A percentile compares a stretch with the other conserved stretches of the same genome.
Conservation (phyloP, 2,113 vertebrate genomes). For the Sakesphorus luctuosus region DNA sequence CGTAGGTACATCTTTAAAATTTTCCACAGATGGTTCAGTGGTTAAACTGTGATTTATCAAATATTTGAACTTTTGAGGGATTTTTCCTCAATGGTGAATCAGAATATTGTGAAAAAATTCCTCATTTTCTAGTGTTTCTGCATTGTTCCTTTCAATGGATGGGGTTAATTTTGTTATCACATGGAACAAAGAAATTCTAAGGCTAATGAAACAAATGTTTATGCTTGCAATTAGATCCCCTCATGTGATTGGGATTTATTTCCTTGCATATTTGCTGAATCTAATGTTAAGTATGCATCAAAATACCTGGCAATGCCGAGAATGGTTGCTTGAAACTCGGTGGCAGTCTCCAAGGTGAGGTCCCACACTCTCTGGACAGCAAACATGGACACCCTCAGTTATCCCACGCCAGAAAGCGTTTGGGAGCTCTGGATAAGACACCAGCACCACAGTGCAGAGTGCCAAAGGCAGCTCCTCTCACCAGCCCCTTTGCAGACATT, state of each 20-base stretch:
- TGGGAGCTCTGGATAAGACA: background rate
- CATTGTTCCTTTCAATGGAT: background rate
- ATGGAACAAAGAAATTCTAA: background rate
- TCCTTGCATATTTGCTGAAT: background rate
- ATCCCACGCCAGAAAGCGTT: fast-evolving
- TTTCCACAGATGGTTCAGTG: background rate
- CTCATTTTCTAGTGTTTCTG: background rate
- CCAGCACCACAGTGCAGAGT: background rate
- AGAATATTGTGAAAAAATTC: background rate
- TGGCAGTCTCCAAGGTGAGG: fast-evolving
- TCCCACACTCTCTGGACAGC: background rate
- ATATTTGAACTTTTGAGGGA: background rate
- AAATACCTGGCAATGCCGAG: background rate
- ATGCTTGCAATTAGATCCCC: background rate
- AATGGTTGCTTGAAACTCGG: fast-evolving
- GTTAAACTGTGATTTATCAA: background rate
- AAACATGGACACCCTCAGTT: fast-evolving
- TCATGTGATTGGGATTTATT: background rate
- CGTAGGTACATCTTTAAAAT: background rate
- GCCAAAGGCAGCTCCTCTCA: background rate
- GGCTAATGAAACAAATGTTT: background rate
- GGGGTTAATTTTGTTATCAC: background rate
- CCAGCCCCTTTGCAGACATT: background rate
- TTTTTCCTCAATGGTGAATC: background rate
- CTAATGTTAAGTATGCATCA: background rate